Conservation (phyloP, 35 echinoderm and acorn worm species). For the Strongylocentrotus purpuratus region DNA sequence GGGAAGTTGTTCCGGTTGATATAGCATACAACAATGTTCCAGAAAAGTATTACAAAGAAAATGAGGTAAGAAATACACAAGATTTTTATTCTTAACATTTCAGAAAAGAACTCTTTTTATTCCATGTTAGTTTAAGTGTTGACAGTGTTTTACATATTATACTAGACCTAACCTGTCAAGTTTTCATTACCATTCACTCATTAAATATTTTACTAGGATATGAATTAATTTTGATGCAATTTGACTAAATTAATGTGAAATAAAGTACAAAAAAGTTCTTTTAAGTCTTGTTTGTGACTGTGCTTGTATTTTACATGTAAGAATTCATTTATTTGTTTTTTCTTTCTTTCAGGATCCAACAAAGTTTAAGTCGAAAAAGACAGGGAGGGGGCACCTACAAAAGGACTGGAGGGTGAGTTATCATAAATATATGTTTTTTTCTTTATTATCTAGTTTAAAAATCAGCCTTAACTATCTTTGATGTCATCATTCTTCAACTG, state of each 20-base stretch:
- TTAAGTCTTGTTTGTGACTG: too few relatives aligned
- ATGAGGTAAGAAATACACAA: constrained; percentile 64
- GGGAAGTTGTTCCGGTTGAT: constrained; percentile 74
- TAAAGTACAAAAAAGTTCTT: too few relatives aligned
- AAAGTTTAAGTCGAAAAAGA: constrained; percentile 94
- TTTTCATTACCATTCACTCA: too few relatives aligned
- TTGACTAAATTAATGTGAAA: too few relatives aligned
- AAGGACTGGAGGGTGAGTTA: constrained; percentile 85
- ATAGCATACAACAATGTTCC: constrained; percentile 88
- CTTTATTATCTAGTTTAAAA: too few relatives aligned
- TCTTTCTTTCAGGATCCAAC: constrained; percentile 78
- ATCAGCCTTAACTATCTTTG: too few relatives aligned
- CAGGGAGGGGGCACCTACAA: constrained; percentile 82
- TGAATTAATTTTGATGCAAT: background rate
- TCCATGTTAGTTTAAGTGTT: too few relatives aligned
- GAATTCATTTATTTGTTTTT: background rate
- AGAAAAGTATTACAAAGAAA: constrained; percentile 93
- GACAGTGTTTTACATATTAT: too few relatives aligned
- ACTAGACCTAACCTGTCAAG: too few relatives aligned
- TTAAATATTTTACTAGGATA: too few relatives aligned
- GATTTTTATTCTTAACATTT: background rate
- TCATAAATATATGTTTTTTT: background rate
- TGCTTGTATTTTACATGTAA: too few relatives aligned
- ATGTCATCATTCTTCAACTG: too few relatives aligned
- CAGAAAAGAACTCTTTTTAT: background rate